Conservation (phyloP, 2,888 invertebrate species). For the Anarsia innoxiella region DNA sequence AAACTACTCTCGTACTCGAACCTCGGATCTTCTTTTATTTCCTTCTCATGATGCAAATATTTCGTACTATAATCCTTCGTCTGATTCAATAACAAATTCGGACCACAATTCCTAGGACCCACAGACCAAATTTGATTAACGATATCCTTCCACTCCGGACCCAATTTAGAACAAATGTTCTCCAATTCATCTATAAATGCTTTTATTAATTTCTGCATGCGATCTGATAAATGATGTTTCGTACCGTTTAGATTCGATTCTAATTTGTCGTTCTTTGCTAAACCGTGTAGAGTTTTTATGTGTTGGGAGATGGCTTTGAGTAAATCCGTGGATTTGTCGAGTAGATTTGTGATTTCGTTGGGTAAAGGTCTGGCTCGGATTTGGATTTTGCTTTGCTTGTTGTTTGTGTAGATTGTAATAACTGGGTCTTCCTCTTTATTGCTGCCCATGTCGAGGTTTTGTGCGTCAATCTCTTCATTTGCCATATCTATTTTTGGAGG, state of each 20-base stretch:
- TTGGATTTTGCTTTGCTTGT: slow-evolving; percentile 81
- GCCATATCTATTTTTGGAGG: slow-evolving; percentile 89
- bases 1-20: slow-evolving; percentile 84
- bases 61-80: slow-evolving; percentile 77
- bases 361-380: slow-evolving; percentile 88
- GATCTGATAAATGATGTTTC: slow-evolving; percentile 49
- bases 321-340: slow-evolving; percentile 82
- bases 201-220: slow-evolving; percentile 61
- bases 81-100: slow-evolving; percentile 91
- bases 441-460: slow-evolving; percentile 63
- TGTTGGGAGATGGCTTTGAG: slow-evolving; percentile 78
- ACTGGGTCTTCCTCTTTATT: slow-evolving; percentile 67
- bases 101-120: slow-evolving; percentile 91
- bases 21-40: slow-evolving; percentile 68
- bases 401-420: slow-evolving; percentile 78
- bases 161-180: slow-evolving; percentile 74
- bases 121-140: slow-evolving; percentile 90
- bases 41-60: slow-evolving; percentile 51
- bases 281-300: slow-evolving; percentile 56
- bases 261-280: slow-evolving; percentile 49
- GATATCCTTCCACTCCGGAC: slow-evolving; percentile 66
- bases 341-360: slow-evolving; percentile 77
- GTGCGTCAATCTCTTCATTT: slow-evolving; percentile 85
- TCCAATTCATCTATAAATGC: slow-evolving; percentile 74
- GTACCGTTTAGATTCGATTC: slow-evolving; percentile 47